Evolutionary conservation across 2,888 invertebrate genomes (phyloP).

Genomic region (Calliphora vomitoria): DNA sequence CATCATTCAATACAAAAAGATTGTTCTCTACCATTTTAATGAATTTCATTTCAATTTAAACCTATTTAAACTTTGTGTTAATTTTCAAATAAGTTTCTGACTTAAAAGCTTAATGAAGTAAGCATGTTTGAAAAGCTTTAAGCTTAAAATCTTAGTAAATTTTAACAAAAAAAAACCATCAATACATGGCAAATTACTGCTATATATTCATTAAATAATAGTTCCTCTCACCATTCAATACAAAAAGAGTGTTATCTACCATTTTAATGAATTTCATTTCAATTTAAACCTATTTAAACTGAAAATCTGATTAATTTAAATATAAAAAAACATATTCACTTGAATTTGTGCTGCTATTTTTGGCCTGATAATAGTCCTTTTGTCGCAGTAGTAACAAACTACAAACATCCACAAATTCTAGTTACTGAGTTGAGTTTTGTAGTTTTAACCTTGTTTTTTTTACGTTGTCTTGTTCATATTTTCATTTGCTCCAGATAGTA

Average conservation of each 20-base stretch:
- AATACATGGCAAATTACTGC: too few species aligned
- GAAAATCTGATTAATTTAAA: conserved; percentile 1
- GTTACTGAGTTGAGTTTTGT: conserved; percentile 46
- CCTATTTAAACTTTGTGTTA: neutral
- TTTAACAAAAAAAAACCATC: too few species aligned
- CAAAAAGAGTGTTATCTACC: neutral
- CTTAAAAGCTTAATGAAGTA: too few species aligned
- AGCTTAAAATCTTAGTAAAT: too few species aligned
- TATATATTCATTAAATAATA: too few species aligned
- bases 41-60: neutral
- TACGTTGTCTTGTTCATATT: conserved; percentile 14
- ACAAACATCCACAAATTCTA: conserved; percentile 30
- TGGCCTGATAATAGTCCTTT: conserved; percentile 43
- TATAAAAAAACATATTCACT: neutral
- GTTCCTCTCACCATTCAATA: too few species aligned
- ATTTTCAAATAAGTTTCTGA: too few species aligned
- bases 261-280: neutral
- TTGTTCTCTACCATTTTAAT: neutral
- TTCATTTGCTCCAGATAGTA: conserved; percentile 63
- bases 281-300: too few species aligned
- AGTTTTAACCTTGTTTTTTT: conserved; percentile 53
- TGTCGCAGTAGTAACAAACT: conserved; percentile 56
- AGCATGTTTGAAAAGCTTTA: too few species aligned
- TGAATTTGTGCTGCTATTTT: conserved; percentile 35
- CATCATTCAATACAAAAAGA: too few species aligned